A percentile compares a stretch with the other conserved stretches of the same genome.
phyloP scores from a whole-genome alignment of 2,113 vertebrate genomes.

The Pseudopodoces humilis region DNA sequence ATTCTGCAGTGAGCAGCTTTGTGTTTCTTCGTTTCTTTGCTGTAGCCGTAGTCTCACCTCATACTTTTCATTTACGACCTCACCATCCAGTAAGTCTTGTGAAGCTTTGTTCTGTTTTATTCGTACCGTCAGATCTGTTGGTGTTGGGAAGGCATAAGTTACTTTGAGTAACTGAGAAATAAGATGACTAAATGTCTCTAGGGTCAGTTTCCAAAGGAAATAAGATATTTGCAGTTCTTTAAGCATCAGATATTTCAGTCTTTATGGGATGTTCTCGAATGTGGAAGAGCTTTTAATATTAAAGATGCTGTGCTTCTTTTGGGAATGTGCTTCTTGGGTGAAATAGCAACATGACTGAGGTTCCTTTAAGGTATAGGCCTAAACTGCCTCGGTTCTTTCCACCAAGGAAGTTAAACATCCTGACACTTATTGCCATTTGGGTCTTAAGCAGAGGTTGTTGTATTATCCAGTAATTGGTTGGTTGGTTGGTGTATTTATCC shows the following conservation, averaged over 20 bases:
- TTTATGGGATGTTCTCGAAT: not conserved
- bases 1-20: conserved; percentile 98
- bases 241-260: not conserved
- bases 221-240: not conserved
- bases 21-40: conserved; percentile 98
- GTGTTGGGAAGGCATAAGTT: not conserved
- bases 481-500: not conserved
- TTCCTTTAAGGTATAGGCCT: not conserved
- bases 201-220: not conserved
- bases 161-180: not conserved
- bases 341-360: not conserved
- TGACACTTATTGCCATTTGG: not conserved
- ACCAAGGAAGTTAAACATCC: not conserved
- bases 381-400: not conserved
- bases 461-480: not conserved
- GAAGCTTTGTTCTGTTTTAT: conserved; percentile 72
- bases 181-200: not conserved
- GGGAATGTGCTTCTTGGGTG: not conserved
- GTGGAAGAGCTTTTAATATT: not conserved
- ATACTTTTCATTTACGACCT: conserved; percentile 95
- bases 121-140: conserved; percentile 35
- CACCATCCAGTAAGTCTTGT: conserved; percentile 93
- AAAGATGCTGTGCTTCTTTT: not conserved
- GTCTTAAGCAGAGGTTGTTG: not conserved
- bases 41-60: conserved; percentile 93